phyloP scores from a whole-genome alignment of 2,888 invertebrate species.

The Cerastis leucographa region DNA sequence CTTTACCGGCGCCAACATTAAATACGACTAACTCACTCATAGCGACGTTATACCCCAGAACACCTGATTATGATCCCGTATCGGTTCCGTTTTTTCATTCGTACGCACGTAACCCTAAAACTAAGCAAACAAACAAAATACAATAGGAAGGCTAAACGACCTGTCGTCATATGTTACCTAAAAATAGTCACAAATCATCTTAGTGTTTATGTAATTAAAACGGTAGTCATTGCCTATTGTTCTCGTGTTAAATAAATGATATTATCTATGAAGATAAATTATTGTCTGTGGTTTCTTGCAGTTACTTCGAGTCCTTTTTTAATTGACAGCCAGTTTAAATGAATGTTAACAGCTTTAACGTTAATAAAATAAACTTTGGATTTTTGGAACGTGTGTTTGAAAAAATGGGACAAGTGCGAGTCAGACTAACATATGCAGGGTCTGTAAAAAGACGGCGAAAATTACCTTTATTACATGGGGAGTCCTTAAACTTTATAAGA shows the following conservation, averaged over 20 bases:
- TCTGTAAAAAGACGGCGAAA: background rate
- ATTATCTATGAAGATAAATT: slow-evolving; percentile 28
- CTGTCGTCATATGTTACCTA: slow-evolving; percentile 28
- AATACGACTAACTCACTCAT: no score
- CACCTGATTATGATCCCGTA: background rate
- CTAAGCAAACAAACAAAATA: background rate
- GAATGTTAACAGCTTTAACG: background rate
- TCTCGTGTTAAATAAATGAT: slow-evolving; percentile 38
- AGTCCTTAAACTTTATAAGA: no score
- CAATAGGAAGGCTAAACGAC: slow-evolving; percentile 29
- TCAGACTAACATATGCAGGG: background rate
- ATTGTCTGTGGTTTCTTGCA: slow-evolving; percentile 6
- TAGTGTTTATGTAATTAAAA: slow-evolving; percentile 26
- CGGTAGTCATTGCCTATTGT: slow-evolving; percentile 39
- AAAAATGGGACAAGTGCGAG: background rate
- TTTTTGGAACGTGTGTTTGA: background rate
- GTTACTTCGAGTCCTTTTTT: background rate
- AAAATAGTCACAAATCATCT: slow-evolving; percentile 38
- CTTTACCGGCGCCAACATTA: no score
- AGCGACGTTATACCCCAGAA: no score
- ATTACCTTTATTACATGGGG: no score
- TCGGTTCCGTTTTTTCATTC: background rate
- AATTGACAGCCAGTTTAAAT: background rate
- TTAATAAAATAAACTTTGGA: background rate
- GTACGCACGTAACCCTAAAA: background rate